Evolutionary conservation across 2,888 invertebrate genomes (phyloP).

Genomic region (Tryphoninae sp.): DNA sequence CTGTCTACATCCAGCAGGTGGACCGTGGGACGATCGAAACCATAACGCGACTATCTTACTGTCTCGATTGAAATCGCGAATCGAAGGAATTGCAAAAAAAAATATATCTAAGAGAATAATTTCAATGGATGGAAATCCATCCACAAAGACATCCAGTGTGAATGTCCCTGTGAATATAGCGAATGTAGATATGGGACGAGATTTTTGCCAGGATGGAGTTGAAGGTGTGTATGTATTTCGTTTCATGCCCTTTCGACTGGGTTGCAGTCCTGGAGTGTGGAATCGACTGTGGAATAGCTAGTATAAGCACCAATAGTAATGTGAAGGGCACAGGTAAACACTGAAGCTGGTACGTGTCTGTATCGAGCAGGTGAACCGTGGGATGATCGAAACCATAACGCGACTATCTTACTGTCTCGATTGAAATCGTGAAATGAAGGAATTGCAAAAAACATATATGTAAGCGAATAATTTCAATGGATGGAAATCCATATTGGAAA

Average conservation of each 20-base stretch:
- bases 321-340: no score
- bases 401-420: slow-evolving; percentile 29
- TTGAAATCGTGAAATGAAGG: slow-evolving; percentile 20
- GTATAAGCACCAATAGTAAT: no score
- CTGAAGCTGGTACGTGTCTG: neutral
- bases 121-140: neutral
- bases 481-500: no score
- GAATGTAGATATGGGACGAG: no score
- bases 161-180: no score
- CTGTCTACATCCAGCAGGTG: slow-evolving; percentile 15
- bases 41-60: slow-evolving; percentile 29
- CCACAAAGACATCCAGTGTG: no score
- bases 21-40: slow-evolving; percentile 38
- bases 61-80: slow-evolving; percentile 26
- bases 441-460: neutral
- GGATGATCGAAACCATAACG: slow-evolving; percentile 29
- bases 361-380: slow-evolving; percentile 39
- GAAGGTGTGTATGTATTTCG: no score
- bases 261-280: no score
- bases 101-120: neutral
- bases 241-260: no score
- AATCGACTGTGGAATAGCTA: no score
- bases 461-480: neutral
- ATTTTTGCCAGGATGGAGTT: no score
- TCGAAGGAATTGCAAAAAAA: slow-evolving; percentile 2